phyloP scores from a whole-genome alignment of 35 echinoderm and acorn worm species.

The Ophiothrix spiculata region DNA sequence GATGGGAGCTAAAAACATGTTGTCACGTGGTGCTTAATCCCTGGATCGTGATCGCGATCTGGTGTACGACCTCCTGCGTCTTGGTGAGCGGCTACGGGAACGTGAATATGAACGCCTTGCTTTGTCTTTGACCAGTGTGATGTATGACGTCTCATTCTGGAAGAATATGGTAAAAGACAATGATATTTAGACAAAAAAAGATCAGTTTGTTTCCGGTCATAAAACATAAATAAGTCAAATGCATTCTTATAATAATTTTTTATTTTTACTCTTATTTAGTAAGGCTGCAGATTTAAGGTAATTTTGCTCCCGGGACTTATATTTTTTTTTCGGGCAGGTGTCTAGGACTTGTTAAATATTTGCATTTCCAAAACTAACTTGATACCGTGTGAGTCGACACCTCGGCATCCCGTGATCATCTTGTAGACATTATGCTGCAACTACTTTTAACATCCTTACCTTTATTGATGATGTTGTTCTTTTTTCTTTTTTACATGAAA shows the following conservation, averaged over 20 bases:
- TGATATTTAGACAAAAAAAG: no score
- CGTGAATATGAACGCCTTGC: slow-evolving; percentile 5
- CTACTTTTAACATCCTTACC: no score
- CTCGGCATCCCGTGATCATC: no score
- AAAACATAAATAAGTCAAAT: background rate
- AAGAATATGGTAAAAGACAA: background rate
- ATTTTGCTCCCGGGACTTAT: background rate
- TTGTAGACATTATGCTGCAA: no score
- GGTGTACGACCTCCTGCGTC: slow-evolving; percentile 10
- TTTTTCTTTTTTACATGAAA: no score
- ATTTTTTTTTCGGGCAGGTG: background rate
- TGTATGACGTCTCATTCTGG: slow-evolving; percentile 58
- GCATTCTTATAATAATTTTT: background rate
- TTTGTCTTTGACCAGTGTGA: slow-evolving; percentile 34
- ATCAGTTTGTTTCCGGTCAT: no score
- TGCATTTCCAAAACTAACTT: no score
- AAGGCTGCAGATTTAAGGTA: background rate
- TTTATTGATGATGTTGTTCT: no score
- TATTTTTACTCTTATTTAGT: background rate
- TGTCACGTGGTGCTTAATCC: no score
- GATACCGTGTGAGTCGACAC: no score
- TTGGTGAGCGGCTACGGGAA: slow-evolving; percentile 22
- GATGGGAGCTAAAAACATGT: no score
- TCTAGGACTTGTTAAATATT: background rate
- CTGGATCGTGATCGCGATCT: background rate